Base-by-base conservation (phyloP, 2,113 vertebrate species). In the Rhinolophus sinicus region DNA sequence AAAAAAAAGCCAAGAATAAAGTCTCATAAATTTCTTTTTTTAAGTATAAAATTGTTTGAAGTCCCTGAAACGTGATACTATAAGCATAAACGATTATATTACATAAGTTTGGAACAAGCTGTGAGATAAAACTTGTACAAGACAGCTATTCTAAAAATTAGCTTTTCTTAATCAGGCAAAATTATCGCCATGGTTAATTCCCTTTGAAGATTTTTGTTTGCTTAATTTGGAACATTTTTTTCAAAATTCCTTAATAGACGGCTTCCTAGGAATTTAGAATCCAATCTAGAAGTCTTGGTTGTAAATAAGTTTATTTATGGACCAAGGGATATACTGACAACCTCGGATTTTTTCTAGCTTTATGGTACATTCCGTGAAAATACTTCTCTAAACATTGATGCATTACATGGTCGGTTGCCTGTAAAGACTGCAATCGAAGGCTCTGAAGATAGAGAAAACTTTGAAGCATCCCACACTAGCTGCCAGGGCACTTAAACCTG, bases 371-470 rank as follows among this genome's bases (percentile, higher is more conserved):
- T 77, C 24, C 60, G 1, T 60, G 58, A 60, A 65, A 94, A 30
- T 33, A 19, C 13, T 86, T 70, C 86, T 69, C 69, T 83, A 69
- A 88, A 88, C 87, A 86, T 2, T 50, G 22, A 30, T 69, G 40
- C 18, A 15, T 50, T 35, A 24, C 52, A 35, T 54, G 54, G 26
- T 81, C 54, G 69, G 16, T 77, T 80, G 72, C 19, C 81, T 89
- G 10, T 47, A 19, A 62, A 60, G 83, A 70, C 52, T 50, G 47
- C 24, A 92, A 10, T 89, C 69, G 90, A 35, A 96, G 75, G 6
- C 69, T 94, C 89, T 77, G 81, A 96, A 96, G 89, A 90, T n/a
- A 94, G 93, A 93, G 83, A 96, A 95, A 24, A 92, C 62, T 90
- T 67, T 64, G 35, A 96, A 92, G 83, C 89, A 95, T 90, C 77